Evolutionary conservation across 2,797 vertebrate genomes (phyloP).

Genomic region (Hephaestus fuliginosus): DNA sequence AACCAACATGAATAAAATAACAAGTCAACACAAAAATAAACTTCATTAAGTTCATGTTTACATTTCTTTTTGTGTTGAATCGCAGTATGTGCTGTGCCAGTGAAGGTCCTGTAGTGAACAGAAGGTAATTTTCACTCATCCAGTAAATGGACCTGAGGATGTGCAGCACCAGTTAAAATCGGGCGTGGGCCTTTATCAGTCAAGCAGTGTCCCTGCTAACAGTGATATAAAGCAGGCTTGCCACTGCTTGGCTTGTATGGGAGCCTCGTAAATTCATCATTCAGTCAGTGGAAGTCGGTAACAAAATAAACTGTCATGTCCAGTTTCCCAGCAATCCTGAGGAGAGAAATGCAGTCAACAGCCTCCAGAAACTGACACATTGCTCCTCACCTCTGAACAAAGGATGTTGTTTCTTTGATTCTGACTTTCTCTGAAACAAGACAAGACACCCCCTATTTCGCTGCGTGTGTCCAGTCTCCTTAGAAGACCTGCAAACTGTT

Average conservation of each 20-base stretch:
- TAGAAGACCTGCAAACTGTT: constrained; percentile 17
- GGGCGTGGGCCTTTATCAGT: constrained; percentile 19
- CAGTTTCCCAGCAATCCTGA: constrained; percentile 34
- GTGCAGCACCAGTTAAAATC: constrained; percentile 17
- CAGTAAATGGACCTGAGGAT: constrained; percentile 18
- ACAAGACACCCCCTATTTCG: constrained; percentile 15
- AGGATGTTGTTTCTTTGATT: constrained; percentile 51
- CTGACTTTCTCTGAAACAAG: constrained; percentile 39
- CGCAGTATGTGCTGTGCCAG: neutral
- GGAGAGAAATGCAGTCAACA: constrained; percentile 39
- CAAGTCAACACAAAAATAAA: too few relatives aligned
- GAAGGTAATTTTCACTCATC: constrained; percentile 1
- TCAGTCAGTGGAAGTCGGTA: constrained; percentile 28
- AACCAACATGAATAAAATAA: neutral
- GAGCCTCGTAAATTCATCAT: constrained; percentile 37
- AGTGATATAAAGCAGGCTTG: constrained; percentile 5
- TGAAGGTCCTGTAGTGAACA: neutral
- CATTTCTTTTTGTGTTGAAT: neutral
- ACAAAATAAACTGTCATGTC: constrained; percentile 59
- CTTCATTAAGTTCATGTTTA: neutral
- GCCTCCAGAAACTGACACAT: constrained; percentile 33
- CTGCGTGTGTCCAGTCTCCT: constrained; percentile 21
- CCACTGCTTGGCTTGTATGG: constrained; percentile 4
- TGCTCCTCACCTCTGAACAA: constrained; percentile 19
- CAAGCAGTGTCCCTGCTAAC: constrained; percentile 11